These are phyloP conservation scores for Caenorhabditis panamensis DNA, from an alignment of 2,888 invertebrate genomes.

Conservation along the genomic window DNA sequence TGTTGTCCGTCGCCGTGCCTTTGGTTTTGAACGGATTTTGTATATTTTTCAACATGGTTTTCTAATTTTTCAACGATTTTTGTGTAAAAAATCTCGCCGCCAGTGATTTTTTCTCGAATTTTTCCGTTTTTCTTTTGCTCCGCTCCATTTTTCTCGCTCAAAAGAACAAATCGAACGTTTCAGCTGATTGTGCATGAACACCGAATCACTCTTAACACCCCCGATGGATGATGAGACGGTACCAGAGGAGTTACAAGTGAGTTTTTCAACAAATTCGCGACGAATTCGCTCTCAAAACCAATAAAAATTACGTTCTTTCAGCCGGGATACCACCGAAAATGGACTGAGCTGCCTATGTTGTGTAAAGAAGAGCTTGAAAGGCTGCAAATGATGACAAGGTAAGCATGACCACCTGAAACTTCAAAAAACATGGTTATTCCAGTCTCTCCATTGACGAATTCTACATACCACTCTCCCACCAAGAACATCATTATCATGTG, in stretches of 20 bases:
- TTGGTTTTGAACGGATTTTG: too few relatives aligned
- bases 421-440: too few relatives aligned
- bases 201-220: conserved; percentile 31
- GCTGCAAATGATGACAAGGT: conserved; percentile 10
- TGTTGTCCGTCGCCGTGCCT: too few relatives aligned
- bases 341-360: neutral
- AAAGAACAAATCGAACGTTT: too few relatives aligned
- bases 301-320: conserved; percentile 1
- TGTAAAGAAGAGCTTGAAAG: neutral
- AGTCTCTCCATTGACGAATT: conserved; percentile 31
- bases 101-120: neutral
- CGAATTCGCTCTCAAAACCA: neutral
- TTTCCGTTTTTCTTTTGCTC: neutral
- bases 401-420: too few relatives aligned
- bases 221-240: conserved; percentile 53
- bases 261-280: neutral
- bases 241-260: conserved; percentile 25
- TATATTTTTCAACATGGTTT: too few relatives aligned
- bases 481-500: neutral
- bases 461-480: neutral
- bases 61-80: too few relatives aligned
- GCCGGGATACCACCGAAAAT: conserved; percentile 13
- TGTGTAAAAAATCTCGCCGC: too few relatives aligned
- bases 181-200: conserved; percentile 45
- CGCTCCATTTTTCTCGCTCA: conserved; percentile 15